phyloP scores from a whole-genome alignment of 2,888 invertebrate species.

The Arenicola marina region DNA sequence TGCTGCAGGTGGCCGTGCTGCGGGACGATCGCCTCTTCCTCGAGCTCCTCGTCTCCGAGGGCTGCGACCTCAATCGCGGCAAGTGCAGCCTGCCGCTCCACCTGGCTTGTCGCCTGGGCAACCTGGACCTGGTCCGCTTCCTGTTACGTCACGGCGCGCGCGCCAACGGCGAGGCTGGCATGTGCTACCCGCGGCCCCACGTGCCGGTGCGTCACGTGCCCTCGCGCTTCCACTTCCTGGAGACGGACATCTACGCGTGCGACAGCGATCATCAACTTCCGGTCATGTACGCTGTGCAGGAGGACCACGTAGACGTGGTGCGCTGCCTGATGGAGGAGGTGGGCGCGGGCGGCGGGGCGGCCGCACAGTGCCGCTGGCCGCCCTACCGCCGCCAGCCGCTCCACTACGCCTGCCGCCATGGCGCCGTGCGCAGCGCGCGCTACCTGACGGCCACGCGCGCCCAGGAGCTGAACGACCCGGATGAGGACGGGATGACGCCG shows the following conservation, averaged over 20 bases:
- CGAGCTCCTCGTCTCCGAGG: conserved; percentile 19
- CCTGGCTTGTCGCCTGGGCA: conserved; percentile 74
- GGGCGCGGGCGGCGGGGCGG: background rate
- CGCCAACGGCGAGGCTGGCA: conserved; percentile 73
- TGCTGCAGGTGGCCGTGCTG: conserved; percentile 73
- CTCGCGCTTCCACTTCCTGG: conserved; percentile 49
- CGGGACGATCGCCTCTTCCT: conserved; percentile 19
- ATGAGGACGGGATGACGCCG: conserved; percentile 76
- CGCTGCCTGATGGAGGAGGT: conserved; percentile 17
- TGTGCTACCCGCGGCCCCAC: conserved; percentile 78
- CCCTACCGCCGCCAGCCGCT: conserved; percentile 23
- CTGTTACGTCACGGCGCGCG: conserved; percentile 73
- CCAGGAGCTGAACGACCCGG: conserved; percentile 41
- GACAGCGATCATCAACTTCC: conserved; percentile 44
- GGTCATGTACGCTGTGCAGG: conserved; percentile 54
- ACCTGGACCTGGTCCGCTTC: conserved; percentile 72
- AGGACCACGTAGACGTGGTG: conserved; percentile 48
- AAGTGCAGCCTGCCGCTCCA: conserved; percentile 74
- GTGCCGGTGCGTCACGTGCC: conserved; percentile 48
- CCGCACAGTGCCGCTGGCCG: conserved; percentile 6
- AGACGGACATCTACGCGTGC: conserved; percentile 52
- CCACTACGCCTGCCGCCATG: conserved; percentile 66
- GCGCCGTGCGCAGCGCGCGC: conserved; percentile 61
- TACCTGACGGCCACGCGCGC: conserved; percentile 48
- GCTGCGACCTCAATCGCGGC: conserved; percentile 22